Evolutionary conservation across 2,797 vertebrate species (phyloP), one percentile per base, ranked within the genome.

Genomic region (Chaenodraco wilsoni): DNA sequence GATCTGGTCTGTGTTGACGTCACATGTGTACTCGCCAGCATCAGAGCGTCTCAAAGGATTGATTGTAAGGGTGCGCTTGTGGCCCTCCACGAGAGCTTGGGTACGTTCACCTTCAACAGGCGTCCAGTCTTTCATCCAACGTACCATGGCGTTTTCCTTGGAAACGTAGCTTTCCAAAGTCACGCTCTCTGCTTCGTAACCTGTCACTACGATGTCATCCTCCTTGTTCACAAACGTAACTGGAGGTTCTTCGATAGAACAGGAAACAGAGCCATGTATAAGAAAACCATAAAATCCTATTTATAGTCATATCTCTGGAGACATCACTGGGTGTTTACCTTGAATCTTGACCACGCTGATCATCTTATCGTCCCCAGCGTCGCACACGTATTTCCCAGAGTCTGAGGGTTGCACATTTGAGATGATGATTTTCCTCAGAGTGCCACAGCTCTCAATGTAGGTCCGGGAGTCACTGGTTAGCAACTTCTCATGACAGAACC

Each of bases 351-450:
- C 81, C 0, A 94, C 73, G 88, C 94, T 96, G 87, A 95, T 69
- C 81, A 98, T 95, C 93, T 95, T 97, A 92, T 99, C 98, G 0
- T 94, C 89, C 0, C 89, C 89, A 0, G 95, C 94, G 48, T 99
- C 96, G 7, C 97, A 99, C 56, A 95, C 86, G 67, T 99, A 98
- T 69, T 97, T 96, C 70, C 98, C 98, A 0, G 95, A 92, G 17
- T 99, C 97, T 27, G 91, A 81, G 17, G 85, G 69, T 0, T 87
- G 92, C 17, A 95, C 14, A 0, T 95, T 91, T 60, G 92, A 94
- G 69, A 99, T 73, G 54, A 95, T 88, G 0, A 99, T 95, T 49
- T 95, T 96, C 77, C 95, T 95, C 59, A 94, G 85, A 0, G 89
- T 89, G 44, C 96, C 96, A 0, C 94, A 91, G 86, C 94, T 95